Base-by-base conservation (phyloP, 2,113 vertebrate genomes). In the Morphnarchus princeps region DNA sequence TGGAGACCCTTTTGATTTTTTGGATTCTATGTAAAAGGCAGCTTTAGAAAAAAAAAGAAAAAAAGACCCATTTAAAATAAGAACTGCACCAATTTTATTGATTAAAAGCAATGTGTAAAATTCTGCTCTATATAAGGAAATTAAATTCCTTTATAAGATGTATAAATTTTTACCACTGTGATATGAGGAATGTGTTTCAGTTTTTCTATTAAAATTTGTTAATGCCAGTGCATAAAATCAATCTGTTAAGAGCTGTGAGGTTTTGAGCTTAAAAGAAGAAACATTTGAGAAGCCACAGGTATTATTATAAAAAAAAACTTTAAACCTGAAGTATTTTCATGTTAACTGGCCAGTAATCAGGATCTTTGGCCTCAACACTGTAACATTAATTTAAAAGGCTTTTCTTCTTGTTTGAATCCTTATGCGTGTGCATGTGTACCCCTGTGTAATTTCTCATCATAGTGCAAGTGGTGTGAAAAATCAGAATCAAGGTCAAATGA, bases 1-100 rank as follows among this genome's bases (percentile, higher is more conserved):
- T 99, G 99, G 98, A 98, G 98, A 98, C 98, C 98, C 98, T 99
- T 98, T 98, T 99, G 99, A 99, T 99, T 98, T 96, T 96, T 98
- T 97, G 97, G 98, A 98, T 98, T 98, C 97, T 98, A 98, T 98
- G 97, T 97, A 98, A 98, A 98, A 99, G 94, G 97, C 97, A 93
- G 91, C 72, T 94, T 86, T 50, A 52, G 45, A 47, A 49, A 87
- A 76, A 81, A 69, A 24, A 67, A n/a, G n/a, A 62, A 87, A 67
- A 77, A 34, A 84, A 69, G 52, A 13, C 59, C 62, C 63, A 90
- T 94, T 97, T 98, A 95, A 96, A 97, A 97, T 97, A 96, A 98
- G 96, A 97, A 91, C 88, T 87, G 82, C 52, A 38, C 97, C 98
- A 98, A 97, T 98, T 98, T 93, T 97, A 97, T 96, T 98, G 91